Evolutionary conservation across 2,888 invertebrate species (phyloP), one percentile per base, ranked within the genome.

Genomic region (Barypeithes pellucidus): DNA sequence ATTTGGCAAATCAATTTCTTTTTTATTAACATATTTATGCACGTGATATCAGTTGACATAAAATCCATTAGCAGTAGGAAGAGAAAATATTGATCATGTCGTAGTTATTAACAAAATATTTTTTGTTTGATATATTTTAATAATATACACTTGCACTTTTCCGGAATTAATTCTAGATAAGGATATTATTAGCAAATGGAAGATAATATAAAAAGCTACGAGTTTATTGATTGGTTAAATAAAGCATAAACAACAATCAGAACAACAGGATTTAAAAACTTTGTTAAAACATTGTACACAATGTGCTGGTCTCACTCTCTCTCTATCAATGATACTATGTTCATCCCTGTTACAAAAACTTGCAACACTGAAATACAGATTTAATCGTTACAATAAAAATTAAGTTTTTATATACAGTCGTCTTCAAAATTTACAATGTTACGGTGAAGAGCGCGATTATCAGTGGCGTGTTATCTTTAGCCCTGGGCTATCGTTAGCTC

Each of bases 1-100:
- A 29, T 14, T 52, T 33, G n/a, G 16, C 33, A 33, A 57, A 33
- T 57, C 14, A 57, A 18, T 57, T 57, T 57, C 14, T 18, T 18
- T 57, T 29, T 36, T 14, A 33, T 57, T 57, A 33, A 33, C 33
- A 57, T 8, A 33, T 16, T 57, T 29, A 33, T 33, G 54, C 29
- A 57, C 20, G 24, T n/a, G 50, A 50, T 50, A 50, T 50, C 22
- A 22, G 22, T 50, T 20, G 50, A 50, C 50, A 57, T 18, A 3
- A 57, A 33, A 57, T 8, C 54, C 33, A 57, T 57, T 57, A 57
- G 54, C 54, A 57, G 54, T 57, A 57, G 54, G 36, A 57, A 57
- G 54, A 57, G 54, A 33, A 33, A 57, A 57, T 57, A 57, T 57
- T 57, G 54, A 57, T 57, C 33, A 33, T 57, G 14, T 16, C 14